A percentile compares a stretch with the other conserved stretches of the same genome.
Evolutionary conservation across 2,888 invertebrate genomes (phyloP).

Genomic region (Nephrocerus scutellatus): DNA sequence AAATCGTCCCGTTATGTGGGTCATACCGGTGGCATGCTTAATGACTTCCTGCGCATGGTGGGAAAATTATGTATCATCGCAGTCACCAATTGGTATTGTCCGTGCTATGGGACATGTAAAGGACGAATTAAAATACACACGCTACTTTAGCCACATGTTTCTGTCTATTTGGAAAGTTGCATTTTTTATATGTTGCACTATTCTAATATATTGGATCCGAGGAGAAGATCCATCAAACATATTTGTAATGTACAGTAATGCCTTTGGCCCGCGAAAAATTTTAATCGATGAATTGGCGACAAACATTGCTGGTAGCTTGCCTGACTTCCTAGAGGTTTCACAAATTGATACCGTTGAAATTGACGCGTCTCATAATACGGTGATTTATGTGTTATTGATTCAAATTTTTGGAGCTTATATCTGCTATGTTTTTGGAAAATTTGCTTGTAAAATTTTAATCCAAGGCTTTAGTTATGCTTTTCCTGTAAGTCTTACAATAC

Average conservation of each 20-base stretch:
- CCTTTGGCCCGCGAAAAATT: conserved; percentile 73
- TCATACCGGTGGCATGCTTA: conserved; percentile 77
- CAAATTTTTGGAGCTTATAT: conserved; percentile 79
- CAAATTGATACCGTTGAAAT: conserved; percentile 67
- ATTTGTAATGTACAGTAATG: conserved; percentile 65
- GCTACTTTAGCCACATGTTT: conserved; percentile 86
- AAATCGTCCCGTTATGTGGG: conserved; percentile 68
- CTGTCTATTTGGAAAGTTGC: conserved; percentile 87
- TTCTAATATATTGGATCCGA: conserved; percentile 66
- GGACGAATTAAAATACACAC: conserved; percentile 67
- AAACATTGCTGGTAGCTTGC: conserved; percentile 47
- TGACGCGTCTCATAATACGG: conserved; percentile 63
- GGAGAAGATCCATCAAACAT: conserved; percentile 71
- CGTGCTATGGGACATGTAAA: conserved; percentile 70
- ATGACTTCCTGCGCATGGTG: conserved; percentile 93
- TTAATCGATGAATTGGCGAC: conserved; percentile 59
- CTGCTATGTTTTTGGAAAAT: conserved; percentile 90
- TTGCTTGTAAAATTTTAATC: conserved; percentile 93
- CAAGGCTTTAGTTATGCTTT: conserved; percentile 97
- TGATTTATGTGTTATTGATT: conserved; percentile 68
- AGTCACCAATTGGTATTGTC: conserved; percentile 69
- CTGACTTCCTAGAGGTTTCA: conserved; percentile 70
- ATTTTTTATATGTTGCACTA: conserved; percentile 66
- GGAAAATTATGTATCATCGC: conserved; percentile 91
- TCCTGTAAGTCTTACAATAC: conserved; percentile 88